Percentiles rank a stretch among this genome's conserved stretches.
phyloP scores from a whole-genome alignment of 2,797 vertebrate genomes.

The Columba guinea region DNA sequence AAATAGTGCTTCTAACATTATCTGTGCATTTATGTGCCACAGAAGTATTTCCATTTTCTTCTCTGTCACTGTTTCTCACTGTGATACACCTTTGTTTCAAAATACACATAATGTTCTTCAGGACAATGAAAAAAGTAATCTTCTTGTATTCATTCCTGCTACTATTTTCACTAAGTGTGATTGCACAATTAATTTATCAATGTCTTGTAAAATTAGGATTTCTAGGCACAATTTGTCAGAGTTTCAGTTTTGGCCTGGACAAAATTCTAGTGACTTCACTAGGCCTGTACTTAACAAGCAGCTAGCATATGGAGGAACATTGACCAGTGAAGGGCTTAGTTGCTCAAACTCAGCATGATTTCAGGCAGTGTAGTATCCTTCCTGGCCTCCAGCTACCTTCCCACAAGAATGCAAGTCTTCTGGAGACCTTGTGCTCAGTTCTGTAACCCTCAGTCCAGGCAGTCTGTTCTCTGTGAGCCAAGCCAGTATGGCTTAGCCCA shows the following conservation, averaged over 20 bases:
- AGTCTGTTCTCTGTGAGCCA: neutral
- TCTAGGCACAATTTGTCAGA: neutral
- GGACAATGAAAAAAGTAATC: neutral
- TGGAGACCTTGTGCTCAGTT: neutral
- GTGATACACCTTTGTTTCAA: neutral
- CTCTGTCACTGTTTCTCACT: neutral
- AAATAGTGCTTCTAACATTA: neutral
- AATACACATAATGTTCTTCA: neutral
- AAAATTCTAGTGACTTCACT: neutral
- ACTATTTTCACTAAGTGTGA: neutral
- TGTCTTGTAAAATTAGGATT: neutral
- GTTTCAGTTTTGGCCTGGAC: neutral
- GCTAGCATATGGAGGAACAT: neutral
- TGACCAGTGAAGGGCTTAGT: neutral
- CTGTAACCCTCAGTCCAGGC: neutral
- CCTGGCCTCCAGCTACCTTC: neutral
- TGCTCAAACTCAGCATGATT: neutral
- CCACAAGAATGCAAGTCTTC: neutral
- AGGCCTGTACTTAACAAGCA: neutral
- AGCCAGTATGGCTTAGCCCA: neutral
- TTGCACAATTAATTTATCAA: neutral
- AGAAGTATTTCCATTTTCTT: neutral
- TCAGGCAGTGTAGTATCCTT: neutral
- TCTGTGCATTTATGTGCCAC: neutral
- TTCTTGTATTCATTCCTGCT: neutral